These are phyloP conservation scores for Drosophila lacteicornis DNA, from an alignment of 1,140 invertebrate genomes.

Conservation along the genomic window DNA sequence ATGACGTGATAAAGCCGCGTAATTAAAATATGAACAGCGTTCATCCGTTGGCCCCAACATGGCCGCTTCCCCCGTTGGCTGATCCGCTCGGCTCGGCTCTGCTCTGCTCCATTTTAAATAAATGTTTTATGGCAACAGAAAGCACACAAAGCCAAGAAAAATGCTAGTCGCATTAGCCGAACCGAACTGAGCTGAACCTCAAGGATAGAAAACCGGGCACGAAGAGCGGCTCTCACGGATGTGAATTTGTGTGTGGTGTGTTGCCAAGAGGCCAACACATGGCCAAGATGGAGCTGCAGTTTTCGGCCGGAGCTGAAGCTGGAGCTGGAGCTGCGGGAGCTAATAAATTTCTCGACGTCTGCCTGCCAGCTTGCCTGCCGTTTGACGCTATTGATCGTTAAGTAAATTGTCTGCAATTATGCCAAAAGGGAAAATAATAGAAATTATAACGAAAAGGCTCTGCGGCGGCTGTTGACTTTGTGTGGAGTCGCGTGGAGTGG, in stretches of 20 bases:
- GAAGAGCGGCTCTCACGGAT: conserved; percentile 75
- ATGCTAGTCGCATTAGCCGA: conserved; percentile 68
- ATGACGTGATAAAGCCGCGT: conserved; percentile 79
- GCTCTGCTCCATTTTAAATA: conserved; percentile 78
- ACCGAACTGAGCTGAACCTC: conserved; percentile 36
- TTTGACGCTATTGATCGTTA: conserved; percentile 81
- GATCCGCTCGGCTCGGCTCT: not conserved
- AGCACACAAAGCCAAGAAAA: conserved; percentile 53
- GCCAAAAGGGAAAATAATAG: conserved; percentile 84
- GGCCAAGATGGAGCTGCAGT: conserved; percentile 30
- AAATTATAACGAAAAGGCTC: conserved; percentile 80
- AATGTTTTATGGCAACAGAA: conserved; percentile 74
- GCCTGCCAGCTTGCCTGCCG: conserved; percentile 63
- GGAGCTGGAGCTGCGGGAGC: conserved; percentile 69
- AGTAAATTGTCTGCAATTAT: conserved; percentile 84
- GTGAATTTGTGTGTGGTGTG: conserved; percentile 40
- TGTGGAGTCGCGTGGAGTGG: conserved; percentile 19
- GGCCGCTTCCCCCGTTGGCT: conserved; percentile 30
- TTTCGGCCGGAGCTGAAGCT: conserved; percentile 3
- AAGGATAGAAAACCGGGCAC: conserved; percentile 72
- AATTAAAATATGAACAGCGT: conserved; percentile 81
- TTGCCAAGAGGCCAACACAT: conserved; percentile 70
- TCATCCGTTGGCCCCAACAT: conserved; percentile 59
- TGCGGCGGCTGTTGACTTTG: conserved; percentile 72
- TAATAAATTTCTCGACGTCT: conserved; percentile 77